Percentiles rank a stretch among this genome's conserved stretches.
Evolutionary conservation across 2,113 vertebrate genomes (phyloP).

Genomic region (Erythrolamprus reginae): DNA sequence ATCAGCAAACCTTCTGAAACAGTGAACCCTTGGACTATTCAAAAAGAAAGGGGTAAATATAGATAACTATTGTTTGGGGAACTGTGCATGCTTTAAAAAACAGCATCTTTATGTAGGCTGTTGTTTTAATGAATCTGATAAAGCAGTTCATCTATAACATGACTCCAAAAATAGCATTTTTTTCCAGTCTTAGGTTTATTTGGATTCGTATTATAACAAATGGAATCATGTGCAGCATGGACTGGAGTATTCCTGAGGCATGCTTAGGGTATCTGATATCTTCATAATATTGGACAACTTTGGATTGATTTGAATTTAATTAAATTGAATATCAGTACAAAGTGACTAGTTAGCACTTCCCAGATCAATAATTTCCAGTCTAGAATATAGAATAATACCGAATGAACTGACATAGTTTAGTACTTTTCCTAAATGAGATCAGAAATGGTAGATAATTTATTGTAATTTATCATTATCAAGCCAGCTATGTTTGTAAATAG

Average conservation of each 20-base stretch:
- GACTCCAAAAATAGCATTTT: not conserved
- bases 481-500: not conserved
- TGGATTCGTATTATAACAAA: not conserved
- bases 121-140: not conserved
- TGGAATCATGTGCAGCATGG: not conserved
- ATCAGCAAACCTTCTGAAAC: constrained; percentile 75
- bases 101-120: not conserved
- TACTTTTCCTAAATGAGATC: not conserved
- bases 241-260: not conserved
- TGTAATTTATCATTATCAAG: not conserved
- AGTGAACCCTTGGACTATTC: constrained; percentile 70
- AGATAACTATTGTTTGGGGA: not conserved
- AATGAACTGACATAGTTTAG: not conserved
- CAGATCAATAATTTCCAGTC: not conserved
- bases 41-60: constrained; percentile 46
- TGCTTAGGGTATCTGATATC: not conserved
- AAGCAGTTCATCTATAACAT: not conserved
- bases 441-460: not conserved
- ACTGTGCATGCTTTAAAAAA: not conserved
- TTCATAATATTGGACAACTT: not conserved
- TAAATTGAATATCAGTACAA: not conserved
- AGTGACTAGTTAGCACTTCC: not conserved
- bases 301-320: too few species aligned
- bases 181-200: not conserved
- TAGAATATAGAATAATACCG: not conserved